phyloP scores from a whole-genome alignment of 2,113 vertebrate genomes.

The Poecile atricapillus region DNA sequence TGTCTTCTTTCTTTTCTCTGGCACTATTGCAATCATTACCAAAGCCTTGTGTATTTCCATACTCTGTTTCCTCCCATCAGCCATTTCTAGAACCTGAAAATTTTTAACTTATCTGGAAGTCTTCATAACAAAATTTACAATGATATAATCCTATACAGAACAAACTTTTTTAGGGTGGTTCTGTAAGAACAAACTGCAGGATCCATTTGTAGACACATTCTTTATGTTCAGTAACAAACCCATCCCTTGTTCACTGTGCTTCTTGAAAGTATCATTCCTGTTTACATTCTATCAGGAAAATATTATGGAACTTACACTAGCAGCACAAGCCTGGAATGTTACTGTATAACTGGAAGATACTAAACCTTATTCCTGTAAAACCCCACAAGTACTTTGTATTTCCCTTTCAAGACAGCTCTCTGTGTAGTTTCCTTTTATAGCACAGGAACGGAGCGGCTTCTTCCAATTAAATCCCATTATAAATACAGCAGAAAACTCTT shows the following conservation, averaged over 20 bases:
- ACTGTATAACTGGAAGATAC: neutral
- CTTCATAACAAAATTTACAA: neutral
- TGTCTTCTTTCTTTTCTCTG: neutral
- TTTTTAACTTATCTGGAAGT: neutral
- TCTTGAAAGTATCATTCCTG: neutral
- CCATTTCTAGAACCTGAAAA: neutral
- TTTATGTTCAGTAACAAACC: neutral
- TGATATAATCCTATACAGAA: neutral
- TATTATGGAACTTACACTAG: neutral
- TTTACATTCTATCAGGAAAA: neutral
- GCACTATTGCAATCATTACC: neutral
- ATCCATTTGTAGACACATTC: neutral
- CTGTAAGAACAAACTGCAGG: neutral
- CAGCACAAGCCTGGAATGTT: neutral
- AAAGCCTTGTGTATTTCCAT: neutral
- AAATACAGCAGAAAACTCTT: neutral
- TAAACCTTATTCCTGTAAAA: neutral
- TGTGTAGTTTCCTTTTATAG: neutral
- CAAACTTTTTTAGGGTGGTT: neutral
- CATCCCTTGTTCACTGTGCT: neutral
- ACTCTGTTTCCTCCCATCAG: neutral
- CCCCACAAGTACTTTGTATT: neutral
- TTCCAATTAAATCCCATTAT: neutral
- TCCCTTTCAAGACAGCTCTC: neutral
- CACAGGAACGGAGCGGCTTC: neutral